Percentiles rank a stretch among this genome's conserved stretches.
phyloP scores from a whole-genome alignment of 1,140 invertebrate genomes.

The Paraescarpia echinospica region DNA sequence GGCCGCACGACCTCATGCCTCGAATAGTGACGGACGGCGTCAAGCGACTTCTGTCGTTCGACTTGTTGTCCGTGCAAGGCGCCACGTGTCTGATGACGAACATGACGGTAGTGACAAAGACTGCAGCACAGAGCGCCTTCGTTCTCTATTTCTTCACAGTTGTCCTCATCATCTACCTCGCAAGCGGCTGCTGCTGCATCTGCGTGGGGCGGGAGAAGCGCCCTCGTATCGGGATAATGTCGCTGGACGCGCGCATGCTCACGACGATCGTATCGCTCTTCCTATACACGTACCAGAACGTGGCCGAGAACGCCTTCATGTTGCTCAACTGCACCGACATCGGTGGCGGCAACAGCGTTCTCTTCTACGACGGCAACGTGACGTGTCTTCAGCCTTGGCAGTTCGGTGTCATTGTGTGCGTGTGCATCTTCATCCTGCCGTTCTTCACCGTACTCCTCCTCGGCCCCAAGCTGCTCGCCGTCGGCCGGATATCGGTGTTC shows the following conservation, averaged over 20 bases:
- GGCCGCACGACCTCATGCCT: slow-evolving; percentile 11
- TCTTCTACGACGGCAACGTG: slow-evolving; percentile 14
- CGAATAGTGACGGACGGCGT: neutral
- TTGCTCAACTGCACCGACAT: slow-evolving; percentile 12
- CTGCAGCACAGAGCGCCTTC: neutral
- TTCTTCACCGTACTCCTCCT: slow-evolving; percentile 19
- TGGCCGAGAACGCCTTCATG: neutral
- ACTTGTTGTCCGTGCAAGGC: neutral
- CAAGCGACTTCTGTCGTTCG: neutral
- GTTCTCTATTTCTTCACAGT: neutral
- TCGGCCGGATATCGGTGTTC: neutral
- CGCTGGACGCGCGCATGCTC: neutral
- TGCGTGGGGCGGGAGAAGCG: neutral
- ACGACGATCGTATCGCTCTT: slow-evolving; percentile 2
- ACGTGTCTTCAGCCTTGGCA: slow-evolving; percentile 15
- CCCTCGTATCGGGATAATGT: neutral
- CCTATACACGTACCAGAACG: slow-evolving; percentile 16
- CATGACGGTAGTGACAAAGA: neutral
- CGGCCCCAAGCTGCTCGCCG: slow-evolving; percentile 9
- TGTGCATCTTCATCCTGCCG: neutral
- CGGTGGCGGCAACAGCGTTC: neutral
- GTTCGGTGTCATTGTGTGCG: slow-evolving; percentile 7
- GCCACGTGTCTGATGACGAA: neutral
- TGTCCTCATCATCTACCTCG: slow-evolving; percentile 9
- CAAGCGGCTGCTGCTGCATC: neutral